A percentile compares a stretch with the other conserved stretches of the same genome.
phyloP scores from a whole-genome alignment of 2,888 invertebrate genomes.

The Andrena flavipes region DNA sequence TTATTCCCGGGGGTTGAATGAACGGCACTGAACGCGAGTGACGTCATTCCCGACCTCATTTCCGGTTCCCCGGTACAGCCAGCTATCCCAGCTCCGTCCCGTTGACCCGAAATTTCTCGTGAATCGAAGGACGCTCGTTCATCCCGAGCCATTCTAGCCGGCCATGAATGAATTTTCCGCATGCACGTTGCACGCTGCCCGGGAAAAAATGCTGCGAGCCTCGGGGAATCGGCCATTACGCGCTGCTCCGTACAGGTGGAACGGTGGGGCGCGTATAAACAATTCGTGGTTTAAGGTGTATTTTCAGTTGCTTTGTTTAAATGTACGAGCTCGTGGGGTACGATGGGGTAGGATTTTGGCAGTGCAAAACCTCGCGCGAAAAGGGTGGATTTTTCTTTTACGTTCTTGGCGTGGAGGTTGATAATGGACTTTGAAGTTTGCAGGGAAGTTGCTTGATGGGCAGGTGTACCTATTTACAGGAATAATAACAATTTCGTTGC shows the following conservation, averaged over 20 bases:
- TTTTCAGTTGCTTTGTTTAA: no score
- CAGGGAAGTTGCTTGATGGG: no score
- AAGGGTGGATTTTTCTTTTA: no score
- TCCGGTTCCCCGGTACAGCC: conserved; percentile 79
- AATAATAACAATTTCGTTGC: no score
- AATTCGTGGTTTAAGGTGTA: no score
- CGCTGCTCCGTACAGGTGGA: not conserved
- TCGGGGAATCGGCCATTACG: not conserved
- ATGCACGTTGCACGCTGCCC: conserved; percentile 15
- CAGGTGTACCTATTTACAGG: no score
- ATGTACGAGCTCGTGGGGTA: no score
- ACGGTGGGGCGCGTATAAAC: no score
- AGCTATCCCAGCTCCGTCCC: conserved; percentile 73
- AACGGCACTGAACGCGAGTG: conserved; percentile 77
- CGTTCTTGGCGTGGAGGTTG: no score
- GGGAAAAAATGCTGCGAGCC: not conserved
- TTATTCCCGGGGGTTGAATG: conserved; percentile 83
- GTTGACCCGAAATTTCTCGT: conserved; percentile 78
- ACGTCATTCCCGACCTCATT: conserved; percentile 83
- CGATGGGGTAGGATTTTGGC: no score
- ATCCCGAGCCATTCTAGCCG: conserved; percentile 63
- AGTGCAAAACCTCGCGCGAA: no score
- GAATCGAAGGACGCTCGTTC: conserved; percentile 78
- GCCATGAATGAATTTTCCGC: conserved; percentile 76
- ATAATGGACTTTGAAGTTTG: no score